phyloP scores from a whole-genome alignment of 2,888 invertebrate species.

The Lutraria lutraria region DNA sequence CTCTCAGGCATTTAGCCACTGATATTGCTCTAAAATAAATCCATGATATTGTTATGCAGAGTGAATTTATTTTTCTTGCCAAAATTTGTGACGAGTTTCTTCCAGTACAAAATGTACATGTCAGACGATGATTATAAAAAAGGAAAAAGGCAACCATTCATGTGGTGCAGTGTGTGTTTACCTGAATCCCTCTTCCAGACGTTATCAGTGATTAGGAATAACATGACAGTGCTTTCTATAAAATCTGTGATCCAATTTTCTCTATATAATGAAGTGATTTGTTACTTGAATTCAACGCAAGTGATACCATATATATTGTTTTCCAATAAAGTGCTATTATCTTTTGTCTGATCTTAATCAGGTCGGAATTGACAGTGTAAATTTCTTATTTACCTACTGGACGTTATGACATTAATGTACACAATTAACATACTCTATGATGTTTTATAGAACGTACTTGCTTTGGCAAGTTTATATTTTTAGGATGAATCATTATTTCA shows the following conservation, averaged over 20 bases:
- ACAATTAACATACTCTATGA: neutral
- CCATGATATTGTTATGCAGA: neutral
- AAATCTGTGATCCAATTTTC: constrained; percentile 35
- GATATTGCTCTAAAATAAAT: neutral
- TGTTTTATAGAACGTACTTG: neutral
- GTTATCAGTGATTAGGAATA: neutral
- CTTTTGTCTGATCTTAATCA: neutral
- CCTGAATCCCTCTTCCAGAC: neutral
- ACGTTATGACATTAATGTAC: neutral
- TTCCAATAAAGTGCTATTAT: constrained; percentile 52
- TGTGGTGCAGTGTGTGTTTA: neutral
- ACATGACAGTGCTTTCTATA: constrained; percentile 38
- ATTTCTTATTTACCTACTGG: neutral
- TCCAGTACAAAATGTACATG: neutral
- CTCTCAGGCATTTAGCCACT: neutral
- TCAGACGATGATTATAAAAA: neutral
- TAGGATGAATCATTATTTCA: neutral
- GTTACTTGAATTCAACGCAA: neutral
- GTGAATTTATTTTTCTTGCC: neutral
- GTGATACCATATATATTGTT: constrained; percentile 22
- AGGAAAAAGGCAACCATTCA: neutral
- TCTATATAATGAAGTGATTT: neutral
- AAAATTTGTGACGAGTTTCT: constrained; percentile 1
- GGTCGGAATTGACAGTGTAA: neutral
- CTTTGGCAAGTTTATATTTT: neutral